Evolutionary conservation across 2,888 invertebrate species (phyloP).

Genomic region (Ellobium chinense): DNA sequence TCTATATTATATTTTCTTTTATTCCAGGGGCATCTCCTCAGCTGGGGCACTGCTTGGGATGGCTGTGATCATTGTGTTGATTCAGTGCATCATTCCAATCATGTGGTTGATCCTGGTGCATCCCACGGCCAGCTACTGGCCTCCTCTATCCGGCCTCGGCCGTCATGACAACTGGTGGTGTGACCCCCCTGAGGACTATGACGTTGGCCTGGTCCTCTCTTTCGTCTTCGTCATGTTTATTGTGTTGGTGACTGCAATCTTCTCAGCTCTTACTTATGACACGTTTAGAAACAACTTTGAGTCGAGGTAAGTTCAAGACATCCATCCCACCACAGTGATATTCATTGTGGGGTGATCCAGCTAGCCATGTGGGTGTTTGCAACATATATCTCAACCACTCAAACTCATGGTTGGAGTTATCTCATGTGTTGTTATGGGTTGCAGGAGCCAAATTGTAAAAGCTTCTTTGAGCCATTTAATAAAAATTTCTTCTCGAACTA

Average conservation of each 20-base stretch:
- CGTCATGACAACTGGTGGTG: slow-evolving; percentile 73
- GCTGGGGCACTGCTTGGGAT: slow-evolving; percentile 71
- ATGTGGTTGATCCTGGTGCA: slow-evolving; percentile 79
- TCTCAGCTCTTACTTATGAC: slow-evolving; percentile 78
- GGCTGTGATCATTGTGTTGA: slow-evolving; percentile 69
- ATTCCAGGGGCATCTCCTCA: slow-evolving; percentile 42
- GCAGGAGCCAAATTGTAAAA: too few relatives aligned
- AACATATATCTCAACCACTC: too few relatives aligned
- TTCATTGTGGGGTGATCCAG: too few relatives aligned
- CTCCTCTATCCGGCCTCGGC: slow-evolving; percentile 35
- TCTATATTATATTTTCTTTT: too few relatives aligned
- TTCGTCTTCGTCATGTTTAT: slow-evolving; percentile 79
- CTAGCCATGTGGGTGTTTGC: too few relatives aligned
- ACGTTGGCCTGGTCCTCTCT: slow-evolving; percentile 78
- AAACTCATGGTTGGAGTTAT: too few relatives aligned
- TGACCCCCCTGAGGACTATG: slow-evolving; percentile 71
- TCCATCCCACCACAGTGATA: too few relatives aligned
- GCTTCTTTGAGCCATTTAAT: too few relatives aligned
- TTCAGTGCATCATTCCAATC: slow-evolving; percentile 78
- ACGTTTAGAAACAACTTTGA: slow-evolving; percentile 78
- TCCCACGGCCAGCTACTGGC: slow-evolving; percentile 68
- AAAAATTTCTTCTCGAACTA: too few relatives aligned
- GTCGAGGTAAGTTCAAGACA: slow-evolving; percentile 79
- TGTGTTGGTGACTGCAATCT: slow-evolving; percentile 77
- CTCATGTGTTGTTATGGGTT: too few relatives aligned